Conservation (phyloP, 2,888 invertebrate species). For the Barypeithes pellucidus region DNA sequence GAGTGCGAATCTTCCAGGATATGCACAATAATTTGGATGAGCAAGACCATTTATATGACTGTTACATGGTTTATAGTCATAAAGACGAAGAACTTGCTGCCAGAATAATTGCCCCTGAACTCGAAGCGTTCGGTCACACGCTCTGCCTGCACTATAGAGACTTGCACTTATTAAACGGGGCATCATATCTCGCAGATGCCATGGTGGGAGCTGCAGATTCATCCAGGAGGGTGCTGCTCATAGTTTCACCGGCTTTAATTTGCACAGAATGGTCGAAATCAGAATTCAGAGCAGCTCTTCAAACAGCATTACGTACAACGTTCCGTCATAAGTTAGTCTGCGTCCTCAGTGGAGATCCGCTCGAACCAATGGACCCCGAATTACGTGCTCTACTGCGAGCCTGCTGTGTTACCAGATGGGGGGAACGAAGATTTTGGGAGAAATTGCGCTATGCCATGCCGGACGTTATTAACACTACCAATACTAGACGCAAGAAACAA, state of each 20-base stretch:
- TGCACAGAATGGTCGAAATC: slow-evolving; percentile 88
- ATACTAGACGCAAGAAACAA: slow-evolving; percentile 72
- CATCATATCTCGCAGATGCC: slow-evolving; percentile 77
- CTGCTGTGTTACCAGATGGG: slow-evolving; percentile 82
- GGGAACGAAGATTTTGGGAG: slow-evolving; percentile 89
- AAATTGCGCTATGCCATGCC: slow-evolving; percentile 84
- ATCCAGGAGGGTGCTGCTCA: slow-evolving; percentile 83
- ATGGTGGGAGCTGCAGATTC: slow-evolving; percentile 77
- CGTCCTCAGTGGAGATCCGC: slow-evolving; percentile 79
- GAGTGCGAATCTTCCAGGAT: slow-evolving; percentile 82
- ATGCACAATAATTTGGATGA: slow-evolving; percentile 61
- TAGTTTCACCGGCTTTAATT: slow-evolving; percentile 86
- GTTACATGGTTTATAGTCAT: slow-evolving; percentile 89
- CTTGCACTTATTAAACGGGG: slow-evolving; percentile 75
- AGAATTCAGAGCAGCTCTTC: slow-evolving; percentile 87
- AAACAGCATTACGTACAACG: slow-evolving; percentile 82
- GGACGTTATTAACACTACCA: slow-evolving; percentile 78
- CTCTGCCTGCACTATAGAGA: slow-evolving; percentile 82
- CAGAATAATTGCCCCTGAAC: slow-evolving; percentile 80
- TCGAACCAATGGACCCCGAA: slow-evolving; percentile 83
- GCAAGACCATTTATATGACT: slow-evolving; percentile 79
- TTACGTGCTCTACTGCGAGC: slow-evolving; percentile 82
- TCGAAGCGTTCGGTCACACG: slow-evolving; percentile 81
- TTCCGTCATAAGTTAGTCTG: slow-evolving; percentile 77
- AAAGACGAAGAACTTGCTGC: slow-evolving; percentile 84